These are phyloP conservation scores for Latrodectus geometricus DNA, from an alignment of 1,140 invertebrate species.

Conservation along the genomic window DNA sequence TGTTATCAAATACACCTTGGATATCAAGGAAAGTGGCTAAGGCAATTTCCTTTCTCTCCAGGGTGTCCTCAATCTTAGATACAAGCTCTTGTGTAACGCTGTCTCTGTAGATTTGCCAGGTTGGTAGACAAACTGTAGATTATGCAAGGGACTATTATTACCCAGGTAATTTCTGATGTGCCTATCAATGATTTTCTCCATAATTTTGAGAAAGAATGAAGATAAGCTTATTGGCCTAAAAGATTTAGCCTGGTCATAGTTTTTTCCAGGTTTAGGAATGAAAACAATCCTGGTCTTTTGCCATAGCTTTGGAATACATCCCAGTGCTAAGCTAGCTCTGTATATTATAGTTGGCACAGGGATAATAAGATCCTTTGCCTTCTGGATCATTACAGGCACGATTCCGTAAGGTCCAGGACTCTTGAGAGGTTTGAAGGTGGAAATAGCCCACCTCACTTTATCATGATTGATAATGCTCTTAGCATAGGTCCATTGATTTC, in stretches of 20 bases:
- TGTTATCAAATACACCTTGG: too few species aligned
- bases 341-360: background rate
- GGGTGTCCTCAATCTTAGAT: background rate
- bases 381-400: background rate
- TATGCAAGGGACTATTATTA: background rate
- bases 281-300: background rate
- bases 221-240: background rate
- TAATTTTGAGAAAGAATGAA: background rate
- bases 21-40: too few species aligned
- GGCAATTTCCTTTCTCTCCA: background rate
- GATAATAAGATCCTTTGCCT: background rate
- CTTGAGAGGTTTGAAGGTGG: background rate
- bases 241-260: background rate
- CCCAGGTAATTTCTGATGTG: background rate
- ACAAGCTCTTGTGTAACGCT: background rate
- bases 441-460: background rate
- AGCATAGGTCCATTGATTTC: background rate
- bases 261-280: background rate
- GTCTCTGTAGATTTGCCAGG: background rate
- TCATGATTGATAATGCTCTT: background rate
- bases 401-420: background rate
- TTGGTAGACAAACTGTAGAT: background rate
- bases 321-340: background rate
- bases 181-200: background rate
- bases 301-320: background rate